Evolutionary conservation across 2,797 vertebrate species (phyloP), one percentile per base, ranked within the genome.

Genomic region (Hippopotamyrus pictus): DNA sequence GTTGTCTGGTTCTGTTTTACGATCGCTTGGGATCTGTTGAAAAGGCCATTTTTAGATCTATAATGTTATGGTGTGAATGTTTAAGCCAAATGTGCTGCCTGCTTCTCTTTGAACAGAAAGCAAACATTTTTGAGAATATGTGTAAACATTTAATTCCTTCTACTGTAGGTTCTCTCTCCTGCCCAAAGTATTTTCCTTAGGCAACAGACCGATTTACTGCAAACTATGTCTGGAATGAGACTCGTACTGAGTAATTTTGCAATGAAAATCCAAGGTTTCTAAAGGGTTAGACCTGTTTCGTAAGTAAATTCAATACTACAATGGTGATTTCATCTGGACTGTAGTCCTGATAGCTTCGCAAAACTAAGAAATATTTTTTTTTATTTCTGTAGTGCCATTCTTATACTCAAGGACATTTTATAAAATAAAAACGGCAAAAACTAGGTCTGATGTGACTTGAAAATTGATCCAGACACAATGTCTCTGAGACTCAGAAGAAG

Each of bases 211-310:
- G 22, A 76, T 88, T 46, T 65, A 25, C 73, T 79, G 37, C 86
- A 53, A 82, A 46, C 76, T n/a, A 51, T 88, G 44, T 50, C 41
- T 62, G 89, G 89, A 90, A 85, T 85, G 44, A 84, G 54, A 65
- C n/a, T 51, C 2, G 33, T 79, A n/a, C 79, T 44, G 19, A n/a
- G 14, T 17, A n/a, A 57, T 46, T 57, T 85, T 44, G 14, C 5
- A 19, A 3, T 59, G 41, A 84, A 89, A 89, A 50, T 22, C 65
- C 1, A 41, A n/a, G 51, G 9, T 76, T 87, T 50, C 50, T 87
- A 73, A 89, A 89, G 57, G 82, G 57, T 25, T 37, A 48, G 82
- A 25, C 53, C 25, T n/a, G 33, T 86, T 51, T 65, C 44, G 8
- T 62, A 51, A 53, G 62, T 89, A 41, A 46, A 79, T 50, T 25